Base-by-base conservation (phyloP, 2,888 invertebrate genomes). In the Lithosia quadra region DNA sequence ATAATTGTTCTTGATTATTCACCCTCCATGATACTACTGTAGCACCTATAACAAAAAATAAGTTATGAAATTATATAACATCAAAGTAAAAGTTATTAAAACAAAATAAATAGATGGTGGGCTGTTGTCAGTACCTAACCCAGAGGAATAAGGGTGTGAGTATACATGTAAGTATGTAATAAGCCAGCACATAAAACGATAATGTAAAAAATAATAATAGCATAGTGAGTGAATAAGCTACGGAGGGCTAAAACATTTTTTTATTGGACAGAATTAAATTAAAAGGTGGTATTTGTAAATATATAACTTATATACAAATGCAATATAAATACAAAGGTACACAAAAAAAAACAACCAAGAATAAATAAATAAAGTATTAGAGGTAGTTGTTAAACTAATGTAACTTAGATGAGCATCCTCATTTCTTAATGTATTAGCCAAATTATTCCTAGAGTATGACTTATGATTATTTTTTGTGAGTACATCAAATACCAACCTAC, bases 11-110 rank as follows among this genome's bases (percentile, higher is more conserved):
- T 93, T 99, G 98, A 94, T 99, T 99, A 94, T 98, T 98, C 75
- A 98, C 98, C 86, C 98, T 96, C 99, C 99, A 99, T 89, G 99
- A 99, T 80, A 99, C 98, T 78, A 99, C 98, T 69, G 99, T 99
- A 78, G 99, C 99, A 92, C 99, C 99, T 99, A 92, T 73, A 96
- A 96, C 85, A 85, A 86, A 74, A 36, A 56, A 55, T 53, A 7
- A 39, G 10, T 18, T 43, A 24, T 59, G n/a, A 64, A 65, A 36
- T 36, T 22, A n/a, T n/a, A n/a, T 49, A 49, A 24, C 11, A 56
- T 2, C 18, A 15, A 39, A 15, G 15, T 39, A 15, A 39, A 4
- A 15, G 15, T 39, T 11, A 2, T 1, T n/a, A n/a, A n/a, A n/a
- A n/a, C 28, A 28, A 28, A 28, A 28, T 4, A 28, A 28, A 28